Percentiles rank a stretch among this genome's conserved stretches.
These are phyloP conservation scores for Andinoacara biseriatus DNA, from an alignment of 2,113 vertebrate species.

Conservation along the genomic window DNA sequence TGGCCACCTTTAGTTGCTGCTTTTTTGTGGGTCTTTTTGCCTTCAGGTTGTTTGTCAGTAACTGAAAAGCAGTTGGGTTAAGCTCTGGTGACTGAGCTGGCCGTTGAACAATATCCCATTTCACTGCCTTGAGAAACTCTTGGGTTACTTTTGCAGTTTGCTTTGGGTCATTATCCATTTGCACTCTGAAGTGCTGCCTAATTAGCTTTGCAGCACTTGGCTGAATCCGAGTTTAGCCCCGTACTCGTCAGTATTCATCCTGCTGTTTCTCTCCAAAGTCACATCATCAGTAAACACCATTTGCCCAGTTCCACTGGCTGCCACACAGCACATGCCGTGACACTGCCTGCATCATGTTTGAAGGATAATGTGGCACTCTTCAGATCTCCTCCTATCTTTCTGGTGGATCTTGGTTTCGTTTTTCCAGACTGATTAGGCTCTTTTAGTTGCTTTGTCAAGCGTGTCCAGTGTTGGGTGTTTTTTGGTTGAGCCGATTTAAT, in stretches of 20 bases:
- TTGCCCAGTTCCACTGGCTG: background rate
- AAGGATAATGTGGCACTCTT: too few relatives aligned
- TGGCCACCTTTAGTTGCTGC: background rate
- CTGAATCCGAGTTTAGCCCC: background rate
- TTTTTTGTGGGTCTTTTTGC: background rate
- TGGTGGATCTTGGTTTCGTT: too few relatives aligned
- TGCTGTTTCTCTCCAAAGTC: background rate
- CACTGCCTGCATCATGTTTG: background rate
- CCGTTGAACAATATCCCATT: background rate
- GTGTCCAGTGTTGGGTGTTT: too few relatives aligned
- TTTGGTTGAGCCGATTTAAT: too few relatives aligned
- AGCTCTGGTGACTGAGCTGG: background rate
- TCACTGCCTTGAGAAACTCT: background rate
- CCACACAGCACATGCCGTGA: background rate
- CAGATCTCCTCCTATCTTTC: too few relatives aligned
- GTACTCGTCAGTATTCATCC: background rate
- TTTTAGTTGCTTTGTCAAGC: too few relatives aligned
- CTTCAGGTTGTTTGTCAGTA: background rate
- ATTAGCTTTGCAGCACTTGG: background rate
- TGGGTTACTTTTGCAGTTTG: background rate
- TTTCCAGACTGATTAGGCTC: too few relatives aligned
- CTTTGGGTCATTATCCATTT: background rate
- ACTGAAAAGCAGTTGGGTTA: background rate
- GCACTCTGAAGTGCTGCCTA: background rate
- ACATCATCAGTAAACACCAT: background rate